A percentile compares a stretch with the other conserved stretches of the same genome.
phyloP scores from a whole-genome alignment of 1,140 invertebrate genomes.

The Drosophila kurseongensis region DNA sequence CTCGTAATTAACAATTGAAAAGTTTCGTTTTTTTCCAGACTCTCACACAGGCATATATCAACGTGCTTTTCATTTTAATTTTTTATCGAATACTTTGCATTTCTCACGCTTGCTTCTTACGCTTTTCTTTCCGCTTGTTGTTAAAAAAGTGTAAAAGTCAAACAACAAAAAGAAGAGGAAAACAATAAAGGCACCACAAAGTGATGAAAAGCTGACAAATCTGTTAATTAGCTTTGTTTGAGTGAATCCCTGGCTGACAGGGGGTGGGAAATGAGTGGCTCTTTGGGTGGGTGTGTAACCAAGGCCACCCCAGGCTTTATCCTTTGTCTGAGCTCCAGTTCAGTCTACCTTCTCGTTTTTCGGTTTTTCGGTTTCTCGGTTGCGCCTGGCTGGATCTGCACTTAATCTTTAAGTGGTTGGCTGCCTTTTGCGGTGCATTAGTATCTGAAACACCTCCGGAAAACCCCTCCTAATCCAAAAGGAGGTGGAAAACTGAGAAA shows the following conservation, averaged over 20 bases:
- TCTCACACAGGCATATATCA: conserved; percentile 14
- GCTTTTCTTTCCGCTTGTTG: conserved; percentile 35
- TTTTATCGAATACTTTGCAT: conserved; percentile 66
- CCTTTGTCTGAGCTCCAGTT: conserved; percentile 56
- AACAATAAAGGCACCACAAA: conserved; percentile 51
- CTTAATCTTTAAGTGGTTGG: conserved; percentile 81
- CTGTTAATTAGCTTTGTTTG: conserved; percentile 83
- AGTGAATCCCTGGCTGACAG: conserved; percentile 48
- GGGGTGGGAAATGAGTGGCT: background rate
- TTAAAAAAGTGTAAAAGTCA: conserved; percentile 78
- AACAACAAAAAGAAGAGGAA: conserved; percentile 63
- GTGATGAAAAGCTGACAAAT: conserved; percentile 83
- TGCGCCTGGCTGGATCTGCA: conserved; percentile 74
- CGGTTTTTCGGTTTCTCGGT: conserved; percentile 45
- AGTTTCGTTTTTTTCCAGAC: conserved; percentile 34
- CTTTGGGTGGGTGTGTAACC: background rate
- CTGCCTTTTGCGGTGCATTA: conserved; percentile 78
- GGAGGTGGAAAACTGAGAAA: background rate
- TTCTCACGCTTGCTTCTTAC: conserved; percentile 43
- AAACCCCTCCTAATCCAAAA: conserved; percentile 27
- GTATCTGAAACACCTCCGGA: conserved; percentile 16
- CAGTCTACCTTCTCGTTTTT: conserved; percentile 3
- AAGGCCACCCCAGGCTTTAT: conserved; percentile 39
- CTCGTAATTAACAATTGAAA: conserved; percentile 76
- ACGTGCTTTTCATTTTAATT: conserved; percentile 26